Conservation (phyloP, 1,140 invertebrate species). For the Megalonaias nervosa region DNA sequence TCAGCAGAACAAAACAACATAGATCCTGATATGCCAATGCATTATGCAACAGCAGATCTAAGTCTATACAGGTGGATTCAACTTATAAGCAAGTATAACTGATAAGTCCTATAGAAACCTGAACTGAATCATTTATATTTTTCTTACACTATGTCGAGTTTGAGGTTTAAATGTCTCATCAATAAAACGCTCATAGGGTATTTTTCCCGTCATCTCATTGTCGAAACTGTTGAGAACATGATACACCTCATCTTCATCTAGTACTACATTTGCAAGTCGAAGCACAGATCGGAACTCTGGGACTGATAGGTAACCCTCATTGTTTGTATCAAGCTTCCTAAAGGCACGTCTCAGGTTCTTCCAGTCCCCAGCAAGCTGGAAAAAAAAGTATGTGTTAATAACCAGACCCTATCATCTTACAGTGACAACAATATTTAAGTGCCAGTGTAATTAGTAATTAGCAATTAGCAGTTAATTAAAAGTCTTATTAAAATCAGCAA, state of each 20-base stretch:
- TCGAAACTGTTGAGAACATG: slow-evolving; percentile 68
- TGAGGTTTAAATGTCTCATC: slow-evolving; percentile 66
- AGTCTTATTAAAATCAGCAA: too few species aligned
- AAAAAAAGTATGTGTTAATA: slow-evolving; percentile 6
- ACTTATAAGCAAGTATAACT: not conserved
- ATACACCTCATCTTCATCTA: slow-evolving; percentile 70
- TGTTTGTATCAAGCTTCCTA: slow-evolving; percentile 65
- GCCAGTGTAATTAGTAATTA: too few species aligned
- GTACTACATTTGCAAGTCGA: slow-evolving; percentile 66
- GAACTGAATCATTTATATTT: slow-evolving; percentile 20
- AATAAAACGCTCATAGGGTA: slow-evolving; percentile 68
- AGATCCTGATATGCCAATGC: too few species aligned
- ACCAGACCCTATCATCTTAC: too few species aligned
- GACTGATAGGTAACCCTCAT: slow-evolving; percentile 63
- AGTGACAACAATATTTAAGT: too few species aligned
- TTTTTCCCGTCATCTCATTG: slow-evolving; percentile 65
- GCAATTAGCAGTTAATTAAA: too few species aligned
- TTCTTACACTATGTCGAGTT: slow-evolving; percentile 53
- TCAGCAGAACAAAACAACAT: too few species aligned
- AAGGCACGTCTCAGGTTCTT: slow-evolving; percentile 69
- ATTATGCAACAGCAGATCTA: too few species aligned
- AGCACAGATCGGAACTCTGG: slow-evolving; percentile 69
- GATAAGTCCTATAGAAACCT: not conserved
- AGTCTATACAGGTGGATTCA: not conserved
- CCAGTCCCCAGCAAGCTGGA: slow-evolving; percentile 68